Evolutionary conservation across 2,888 invertebrate species (phyloP), one percentile per base, ranked within the genome.

Genomic region (Drymonia ruficornis): DNA sequence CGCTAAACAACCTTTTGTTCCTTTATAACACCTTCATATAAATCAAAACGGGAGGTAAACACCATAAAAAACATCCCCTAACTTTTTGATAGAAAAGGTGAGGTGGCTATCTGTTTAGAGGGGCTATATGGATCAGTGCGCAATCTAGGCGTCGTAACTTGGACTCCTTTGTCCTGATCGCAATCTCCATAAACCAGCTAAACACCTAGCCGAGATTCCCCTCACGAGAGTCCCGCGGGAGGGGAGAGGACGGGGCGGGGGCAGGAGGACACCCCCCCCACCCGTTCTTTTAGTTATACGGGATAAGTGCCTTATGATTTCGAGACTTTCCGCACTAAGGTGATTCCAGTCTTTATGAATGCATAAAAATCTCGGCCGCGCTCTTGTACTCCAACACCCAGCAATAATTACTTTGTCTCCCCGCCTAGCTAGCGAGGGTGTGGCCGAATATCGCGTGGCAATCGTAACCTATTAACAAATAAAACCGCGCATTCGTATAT

Each of bases 151-250:
- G 77, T 77, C 83, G 86, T 85, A 86, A 87, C 82, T 86, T 71
- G 86, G 85, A 85, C 84, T 87, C 84, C 87, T 88, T 89, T 89
- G 89, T 89, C 87, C 89, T 84, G 87, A 86, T 89, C 83, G 89
- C 89, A 90, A 91, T 91, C 91, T 91, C 88, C 89, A 89, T 91
- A 91, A 90, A 89, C 86, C 89, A 86, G 89, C 88, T 89, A 89
- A 90, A 90, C 89, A 89, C 88, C 90, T 89, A 81, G 83, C 84
- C 81, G 84, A 83, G 88, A 83, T 83, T 83, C 84, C 77, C 81
- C 84, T 80, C 81, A 74, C 82, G 77, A 52, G 61, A 65, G 61
- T 58, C 67, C 59, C 64, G 43, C 61, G 43, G 15, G 28, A n/a
- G 48, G 53, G 49, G 63, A 54, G 59, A 71, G 65, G 71, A 73